Conservation (phyloP, 2,113 vertebrate species). For the Centropus bengalensis region DNA sequence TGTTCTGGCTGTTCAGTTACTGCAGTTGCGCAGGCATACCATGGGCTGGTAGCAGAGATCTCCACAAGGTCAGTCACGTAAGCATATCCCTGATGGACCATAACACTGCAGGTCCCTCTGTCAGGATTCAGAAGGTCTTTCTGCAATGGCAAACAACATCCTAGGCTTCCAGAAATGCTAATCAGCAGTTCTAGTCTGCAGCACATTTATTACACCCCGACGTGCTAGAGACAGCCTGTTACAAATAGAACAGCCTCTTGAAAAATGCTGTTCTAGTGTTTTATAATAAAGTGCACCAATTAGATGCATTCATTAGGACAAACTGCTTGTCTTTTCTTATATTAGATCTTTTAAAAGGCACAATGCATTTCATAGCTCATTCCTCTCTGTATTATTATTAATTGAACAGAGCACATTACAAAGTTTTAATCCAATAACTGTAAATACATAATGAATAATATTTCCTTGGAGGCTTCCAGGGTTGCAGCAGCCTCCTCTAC, state of each 20-base stretch:
- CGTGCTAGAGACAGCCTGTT: conserved; percentile 81
- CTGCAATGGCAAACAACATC: conserved; percentile 74
- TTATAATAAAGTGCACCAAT: conserved; percentile 87
- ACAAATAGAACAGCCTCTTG: conserved; percentile 82
- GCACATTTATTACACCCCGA: conserved; percentile 84
- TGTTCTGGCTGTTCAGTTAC: background rate
- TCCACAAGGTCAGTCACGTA: background rate
- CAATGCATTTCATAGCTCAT: conserved; percentile 74
- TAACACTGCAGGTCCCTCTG: background rate
- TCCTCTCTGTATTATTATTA: conserved; percentile 77
- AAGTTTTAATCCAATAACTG: conserved; percentile 77
- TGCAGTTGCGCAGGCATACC: fast-evolving
- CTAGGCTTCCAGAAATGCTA: conserved; percentile 80
- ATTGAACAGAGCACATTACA: conserved; percentile 76
- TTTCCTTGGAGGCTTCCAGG: conserved; percentile 61
- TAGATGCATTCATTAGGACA: conserved; percentile 84
- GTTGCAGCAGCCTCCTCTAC: conserved; percentile 21
- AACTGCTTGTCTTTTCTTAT: conserved; percentile 82
- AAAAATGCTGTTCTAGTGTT: conserved; percentile 83
- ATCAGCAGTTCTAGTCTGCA: conserved; percentile 81
- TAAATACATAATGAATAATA: conserved; percentile 78
- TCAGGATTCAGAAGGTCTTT: conserved; percentile 64
- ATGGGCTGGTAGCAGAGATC: background rate
- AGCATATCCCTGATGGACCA: background rate
- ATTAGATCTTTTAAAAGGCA: conserved; percentile 77